These are phyloP conservation scores for Agrilus cyanescens DNA, from an alignment of 2,888 invertebrate genomes.

Conservation along the genomic window DNA sequence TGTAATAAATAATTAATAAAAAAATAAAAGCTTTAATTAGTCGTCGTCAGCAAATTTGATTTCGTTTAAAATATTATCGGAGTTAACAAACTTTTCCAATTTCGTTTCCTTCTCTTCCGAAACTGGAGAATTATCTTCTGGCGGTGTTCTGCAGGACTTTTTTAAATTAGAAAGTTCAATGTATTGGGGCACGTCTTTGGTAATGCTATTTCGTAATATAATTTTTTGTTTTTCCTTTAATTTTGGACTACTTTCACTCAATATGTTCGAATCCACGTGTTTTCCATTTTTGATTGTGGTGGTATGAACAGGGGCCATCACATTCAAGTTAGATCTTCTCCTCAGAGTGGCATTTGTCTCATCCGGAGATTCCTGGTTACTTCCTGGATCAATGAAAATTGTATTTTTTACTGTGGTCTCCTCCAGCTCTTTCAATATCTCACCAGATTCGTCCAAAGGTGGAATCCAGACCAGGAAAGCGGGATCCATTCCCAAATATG, in stretches of 20 bases:
- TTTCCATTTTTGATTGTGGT: no score
- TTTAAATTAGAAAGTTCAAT: no score
- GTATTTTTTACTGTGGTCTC: constrained; percentile 35
- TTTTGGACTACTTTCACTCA: no score
- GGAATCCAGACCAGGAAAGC: constrained; percentile 83
- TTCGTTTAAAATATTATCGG: constrained; percentile 49
- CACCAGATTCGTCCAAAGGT: constrained; percentile 56
- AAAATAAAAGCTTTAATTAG: background rate
- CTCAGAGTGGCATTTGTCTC: constrained; percentile 21
- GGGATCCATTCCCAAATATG: constrained; percentile 80
- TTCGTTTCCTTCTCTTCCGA: constrained; percentile 50
- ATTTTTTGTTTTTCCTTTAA: no score
- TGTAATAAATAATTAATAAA: background rate
- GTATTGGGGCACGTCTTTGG: no score
- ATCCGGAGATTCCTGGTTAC: constrained; percentile 56
- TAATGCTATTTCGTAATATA: no score
- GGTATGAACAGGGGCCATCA: no score
- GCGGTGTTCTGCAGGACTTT: no score
- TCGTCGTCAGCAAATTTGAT: constrained; percentile 63
- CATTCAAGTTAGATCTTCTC: no score
- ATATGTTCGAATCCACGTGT: no score
- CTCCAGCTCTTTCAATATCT: constrained; percentile 49
- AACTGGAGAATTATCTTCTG: no score
- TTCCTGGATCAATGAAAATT: constrained; percentile 45
- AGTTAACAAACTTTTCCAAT: constrained; percentile 52